Base-by-base conservation (phyloP, 2,888 invertebrate genomes). In the Synanthedon andrenaeformis region DNA sequence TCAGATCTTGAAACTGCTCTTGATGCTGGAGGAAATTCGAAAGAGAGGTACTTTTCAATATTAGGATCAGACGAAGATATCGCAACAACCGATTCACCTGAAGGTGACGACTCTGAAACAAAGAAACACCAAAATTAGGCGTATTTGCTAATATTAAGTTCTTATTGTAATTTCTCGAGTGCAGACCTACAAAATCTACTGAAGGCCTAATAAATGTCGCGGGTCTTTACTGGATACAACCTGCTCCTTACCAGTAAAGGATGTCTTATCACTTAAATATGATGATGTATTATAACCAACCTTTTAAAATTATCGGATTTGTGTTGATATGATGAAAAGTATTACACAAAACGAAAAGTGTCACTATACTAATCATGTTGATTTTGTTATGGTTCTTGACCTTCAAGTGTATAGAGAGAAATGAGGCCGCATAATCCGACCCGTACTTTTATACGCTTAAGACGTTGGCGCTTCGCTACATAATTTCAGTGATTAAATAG, bases 51-150 rank as follows among this genome's bases (percentile, higher is more conserved):
- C 54, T 74, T 74, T 49, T 76, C 74, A 1, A 76, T 56, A 14
- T 71, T 68, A 28, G 79, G 76, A 53, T 76, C 71, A 0, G 76
- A 74, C 14, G 80, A 74, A 6, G 80, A 73, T 62, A 80, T 73
- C 3, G 80, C 65, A 1, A 79, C 68, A 17, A 79, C 64, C 3
- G 79, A 59, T 56, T 76, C 70, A 35, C 79, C 79, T 51, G 70
- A 66, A 8, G 76, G 76, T 49, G 78, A 70, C 17, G 74, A 74
- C 55, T 72, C 79, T 80, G 69, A 35, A 58, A 72, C 59, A 49
- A 59, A 42, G 2, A 13, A 45, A 13, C 14, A 45, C 11, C 12
- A 60, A 55, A 54, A 3, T 45, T 3, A 35, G n/a, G 45, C 23
- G 4, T 1, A 23, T 23, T 23, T 23, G 4, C 23, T 23, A 23